Evolutionary conservation across 1,140 invertebrate species (phyloP), one percentile per base, ranked within the genome.

Genomic region (Mya arenaria): DNA sequence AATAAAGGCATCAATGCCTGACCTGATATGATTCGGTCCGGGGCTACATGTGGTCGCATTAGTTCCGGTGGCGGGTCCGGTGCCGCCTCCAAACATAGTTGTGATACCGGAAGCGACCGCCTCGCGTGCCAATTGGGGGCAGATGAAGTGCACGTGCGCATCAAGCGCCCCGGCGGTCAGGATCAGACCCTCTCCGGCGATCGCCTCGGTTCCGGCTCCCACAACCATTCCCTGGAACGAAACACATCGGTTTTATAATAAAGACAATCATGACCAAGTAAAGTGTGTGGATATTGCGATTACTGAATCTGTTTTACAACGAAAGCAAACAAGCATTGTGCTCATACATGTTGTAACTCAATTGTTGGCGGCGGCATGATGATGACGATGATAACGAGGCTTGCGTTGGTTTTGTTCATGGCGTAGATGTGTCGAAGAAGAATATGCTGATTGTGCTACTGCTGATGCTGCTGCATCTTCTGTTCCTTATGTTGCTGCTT

Each of bases 61-160:
- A 2, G 91, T 90, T 0, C 92, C 92, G 3, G 90, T 89, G 0
- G 91, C 90, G 2, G 92, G 92, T 1, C 93, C 93, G 0, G 92
- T 93, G 1, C 93, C 93, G 17, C 92, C 92, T 19, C 92, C 92
- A 83, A 92, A 89, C 85, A 93, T 79, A 0, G 92, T 93, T 19
- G 93, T 93, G 10, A 92, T 86, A 10, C 93, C 93, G 48, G 91
- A 89, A 8, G 90, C 86, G 1, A 93, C 74, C 2, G 92, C 92
- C 55, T 93, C 89, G 23, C 84, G 69, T 2, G 89, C 83, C 23
- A 91, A 81, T 71, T 92, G 92, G 0, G 91, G 91, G 62, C 92
- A 93, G 44, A 92, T 92, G 79, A 93, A 92, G 86, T 92, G 91
- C 23, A 92, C 88, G 60, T 93, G 92, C 4, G 78, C 86, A 78